Evolutionary conservation across 2,113 vertebrate genomes (phyloP).

Genomic region (Aspidoscelis tigris): DNA sequence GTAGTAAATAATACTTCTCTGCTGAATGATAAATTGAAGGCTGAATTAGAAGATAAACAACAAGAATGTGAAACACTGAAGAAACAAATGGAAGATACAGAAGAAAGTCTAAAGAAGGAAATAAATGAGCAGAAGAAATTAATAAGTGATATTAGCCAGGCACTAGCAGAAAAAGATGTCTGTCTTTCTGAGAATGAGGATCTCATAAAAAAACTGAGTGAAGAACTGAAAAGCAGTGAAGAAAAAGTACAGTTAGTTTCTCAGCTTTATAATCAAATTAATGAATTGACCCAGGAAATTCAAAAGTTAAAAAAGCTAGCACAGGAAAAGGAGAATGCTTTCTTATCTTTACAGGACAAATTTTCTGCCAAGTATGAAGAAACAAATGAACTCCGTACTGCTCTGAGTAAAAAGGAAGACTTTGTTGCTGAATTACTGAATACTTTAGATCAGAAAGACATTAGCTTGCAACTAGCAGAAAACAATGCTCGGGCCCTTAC

Average conservation of each 20-base stretch:
- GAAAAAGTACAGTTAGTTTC: constrained; percentile 70
- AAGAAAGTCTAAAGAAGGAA: constrained; percentile 73
- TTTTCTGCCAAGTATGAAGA: constrained; percentile 69
- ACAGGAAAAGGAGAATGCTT: constrained; percentile 70
- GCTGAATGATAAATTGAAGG: constrained; percentile 66
- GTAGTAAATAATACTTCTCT: constrained; percentile 51
- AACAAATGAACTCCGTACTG: constrained; percentile 57
- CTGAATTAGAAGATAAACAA: constrained; percentile 74
- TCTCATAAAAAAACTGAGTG: constrained; percentile 70
- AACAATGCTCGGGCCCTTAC: constrained; percentile 58
- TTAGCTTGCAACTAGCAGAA: constrained; percentile 58
- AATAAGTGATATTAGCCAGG: constrained; percentile 62
- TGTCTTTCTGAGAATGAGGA: constrained; percentile 65
- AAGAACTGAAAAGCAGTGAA: constrained; percentile 68
- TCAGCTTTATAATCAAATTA: constrained; percentile 68
- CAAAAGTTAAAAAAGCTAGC: constrained; percentile 57
- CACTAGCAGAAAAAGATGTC: constrained; percentile 68
- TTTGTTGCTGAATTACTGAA: constrained; percentile 69
- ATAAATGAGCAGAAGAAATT: constrained; percentile 70
- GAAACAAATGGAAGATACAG: constrained; percentile 71
- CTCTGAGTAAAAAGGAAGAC: constrained; percentile 69
- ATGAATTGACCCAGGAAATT: constrained; percentile 58
- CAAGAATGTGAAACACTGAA: constrained; percentile 75
- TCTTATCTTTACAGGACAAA: constrained; percentile 80
- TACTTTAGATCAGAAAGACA: constrained; percentile 64